Evolutionary conservation across 2,797 vertebrate genomes (phyloP), one percentile per base, ranked within the genome.

Genomic region (Avahi laniger): DNA sequence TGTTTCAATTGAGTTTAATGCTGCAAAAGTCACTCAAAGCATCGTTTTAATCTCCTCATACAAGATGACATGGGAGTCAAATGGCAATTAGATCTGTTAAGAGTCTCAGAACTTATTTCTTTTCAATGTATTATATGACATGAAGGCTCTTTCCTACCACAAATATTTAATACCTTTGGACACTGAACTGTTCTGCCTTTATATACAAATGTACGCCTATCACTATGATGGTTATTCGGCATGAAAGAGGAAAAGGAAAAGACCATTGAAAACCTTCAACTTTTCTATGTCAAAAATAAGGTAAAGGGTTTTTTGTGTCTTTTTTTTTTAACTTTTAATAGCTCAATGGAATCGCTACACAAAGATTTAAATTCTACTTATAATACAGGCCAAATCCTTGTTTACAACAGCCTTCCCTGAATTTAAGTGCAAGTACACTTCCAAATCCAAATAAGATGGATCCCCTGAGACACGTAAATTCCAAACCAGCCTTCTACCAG

Each of bases 281-380:
- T 80, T 92, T 80, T 93, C 69, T 82, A 54, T 57, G 43, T 63
- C 75, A 93, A 87, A 90, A 90, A 43, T 81, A 79, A 90, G 43
- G 15, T 75, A 81, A 87, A 12, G 11, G 17, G 9, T 7, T 79
- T 89, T 78, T 50, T 15, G 24, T 26, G 15, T 65, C 30, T 79
- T 92, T 59, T 38, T 15, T 69, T 70, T 41, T 38, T 78, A 26
- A n/a, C 22, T 90, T 89, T 92, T 26, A 93, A 73, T 26, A 95
- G 78, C 48, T 46, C 57, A 84, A 94, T 65, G 13, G 43, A 92
- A 92, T 22, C 52, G 41, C 38, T 87, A 95, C 15, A 91, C 9
- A 84, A 92, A 95, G 57, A 93, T 69, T 78, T 69, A 81, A 86
- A 93, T 91, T 93, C 80, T 89, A 97, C 86, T 91, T 87, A 89